A percentile compares a stretch with the other conserved stretches of the same genome.
phyloP scores from a whole-genome alignment of 2,113 vertebrate species.

The Bubo bubo region DNA sequence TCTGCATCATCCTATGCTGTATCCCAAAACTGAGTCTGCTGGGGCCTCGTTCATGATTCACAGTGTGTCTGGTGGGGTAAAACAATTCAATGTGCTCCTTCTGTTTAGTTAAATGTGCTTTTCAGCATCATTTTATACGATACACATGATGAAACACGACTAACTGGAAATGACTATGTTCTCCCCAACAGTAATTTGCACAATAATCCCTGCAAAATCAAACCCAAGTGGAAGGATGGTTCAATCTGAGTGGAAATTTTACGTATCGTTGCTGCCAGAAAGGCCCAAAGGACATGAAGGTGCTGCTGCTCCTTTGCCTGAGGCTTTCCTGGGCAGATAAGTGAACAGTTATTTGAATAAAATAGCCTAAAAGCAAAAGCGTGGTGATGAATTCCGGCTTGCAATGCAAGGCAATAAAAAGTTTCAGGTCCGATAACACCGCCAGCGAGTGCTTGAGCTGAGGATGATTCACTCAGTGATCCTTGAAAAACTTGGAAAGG shows the following conservation, averaged over 20 bases:
- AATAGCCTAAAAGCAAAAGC: neutral
- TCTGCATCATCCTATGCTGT: fast-evolving
- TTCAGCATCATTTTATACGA: neutral
- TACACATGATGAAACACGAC: neutral
- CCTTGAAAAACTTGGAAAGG: neutral
- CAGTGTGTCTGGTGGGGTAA: neutral
- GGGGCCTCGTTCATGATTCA: neutral
- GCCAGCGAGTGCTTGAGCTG: neutral
- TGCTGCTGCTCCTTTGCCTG: neutral
- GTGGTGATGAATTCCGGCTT: neutral
- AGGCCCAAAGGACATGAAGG: neutral
- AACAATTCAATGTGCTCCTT: neutral
- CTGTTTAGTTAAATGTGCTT: neutral
- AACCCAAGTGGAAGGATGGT: neutral
- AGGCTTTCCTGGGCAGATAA: neutral
- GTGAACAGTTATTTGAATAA: neutral
- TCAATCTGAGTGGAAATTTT: neutral
- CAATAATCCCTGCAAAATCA: neutral
- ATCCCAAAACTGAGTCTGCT: neutral
- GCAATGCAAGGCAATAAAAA: neutral
- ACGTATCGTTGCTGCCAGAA: neutral
- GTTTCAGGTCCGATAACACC: fast-evolving
- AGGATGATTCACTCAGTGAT: neutral
- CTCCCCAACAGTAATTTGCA: fast-evolving
- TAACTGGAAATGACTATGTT: neutral